A percentile compares a stretch with the other conserved stretches of the same genome.
Conservation (phyloP, 2,797 vertebrate genomes). For the Ataeniobius toweri region DNA sequence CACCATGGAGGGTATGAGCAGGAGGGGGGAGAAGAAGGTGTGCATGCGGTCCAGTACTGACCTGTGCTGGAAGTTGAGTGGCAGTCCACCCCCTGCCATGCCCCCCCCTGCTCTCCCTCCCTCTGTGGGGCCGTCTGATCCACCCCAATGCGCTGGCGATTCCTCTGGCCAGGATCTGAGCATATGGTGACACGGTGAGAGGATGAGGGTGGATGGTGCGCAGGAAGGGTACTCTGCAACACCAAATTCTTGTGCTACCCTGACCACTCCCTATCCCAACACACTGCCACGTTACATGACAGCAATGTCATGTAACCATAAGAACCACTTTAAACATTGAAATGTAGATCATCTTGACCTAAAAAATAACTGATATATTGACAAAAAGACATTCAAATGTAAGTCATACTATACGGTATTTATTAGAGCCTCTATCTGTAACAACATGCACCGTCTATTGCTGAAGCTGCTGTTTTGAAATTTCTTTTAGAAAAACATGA, state of each 20-base stretch:
- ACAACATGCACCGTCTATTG: constrained; percentile 6
- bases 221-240: constrained; percentile 69
- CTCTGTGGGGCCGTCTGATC: constrained; percentile 83
- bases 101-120: constrained; percentile 86
- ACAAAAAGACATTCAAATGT: constrained; percentile 32
- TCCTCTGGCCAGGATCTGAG: constrained; percentile 88
- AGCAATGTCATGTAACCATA: constrained; percentile 48
- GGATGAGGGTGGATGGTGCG: constrained; percentile 77
- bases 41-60: constrained; percentile 85
- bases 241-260: constrained; percentile 69
- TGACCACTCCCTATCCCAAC: constrained; percentile 73
- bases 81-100: constrained; percentile 84
- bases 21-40: constrained; percentile 77
- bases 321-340: constrained; percentile 31
- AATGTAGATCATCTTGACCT: constrained; percentile 30
- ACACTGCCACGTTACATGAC: constrained; percentile 66
- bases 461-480: constrained; percentile 11
- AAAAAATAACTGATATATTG: constrained; percentile 31
- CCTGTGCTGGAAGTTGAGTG: constrained; percentile 88
- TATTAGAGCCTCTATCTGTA: constrained; percentile 24
- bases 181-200: constrained; percentile 85
- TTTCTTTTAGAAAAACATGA: constrained; percentile 23
- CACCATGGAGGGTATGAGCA: constrained; percentile 77
- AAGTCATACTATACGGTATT: constrained; percentile 21
- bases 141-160: constrained; percentile 82